Conservation (phyloP, 2,888 invertebrate species). For the Kuschelorhynchus macadamiae region DNA sequence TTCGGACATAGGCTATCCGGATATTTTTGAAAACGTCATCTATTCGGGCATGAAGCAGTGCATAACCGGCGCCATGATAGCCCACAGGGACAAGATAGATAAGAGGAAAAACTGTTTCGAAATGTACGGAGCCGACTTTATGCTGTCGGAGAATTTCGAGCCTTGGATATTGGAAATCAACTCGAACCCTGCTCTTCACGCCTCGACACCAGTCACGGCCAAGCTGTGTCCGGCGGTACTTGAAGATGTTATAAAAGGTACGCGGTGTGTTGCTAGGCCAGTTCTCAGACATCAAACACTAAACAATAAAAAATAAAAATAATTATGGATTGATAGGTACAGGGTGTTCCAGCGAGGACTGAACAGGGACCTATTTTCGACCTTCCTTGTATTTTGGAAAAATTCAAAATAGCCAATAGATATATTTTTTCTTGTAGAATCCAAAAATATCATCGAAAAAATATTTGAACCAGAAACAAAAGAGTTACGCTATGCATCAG, state of each 20-base stretch:
- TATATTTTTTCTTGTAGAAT: too few species aligned
- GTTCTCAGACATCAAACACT: too few species aligned
- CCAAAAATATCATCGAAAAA: too few species aligned
- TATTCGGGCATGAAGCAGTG: slow-evolving; percentile 90
- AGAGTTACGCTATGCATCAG: too few species aligned
- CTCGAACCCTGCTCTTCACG: slow-evolving; percentile 86
- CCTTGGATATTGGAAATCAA: slow-evolving; percentile 96
- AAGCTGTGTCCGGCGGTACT: slow-evolving; percentile 85
- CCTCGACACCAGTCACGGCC: slow-evolving; percentile 87
- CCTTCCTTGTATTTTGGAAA: too few species aligned
- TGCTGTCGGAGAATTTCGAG: slow-evolving; percentile 85
- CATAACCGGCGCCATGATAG: slow-evolving; percentile 84
- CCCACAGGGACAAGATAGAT: slow-evolving; percentile 81
- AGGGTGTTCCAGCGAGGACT: too few species aligned
- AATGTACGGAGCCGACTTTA: slow-evolving; percentile 93
- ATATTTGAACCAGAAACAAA: too few species aligned
- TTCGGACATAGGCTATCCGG: slow-evolving; percentile 71
- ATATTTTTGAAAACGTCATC: slow-evolving; percentile 81
- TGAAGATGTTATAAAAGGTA: slow-evolving; percentile 90
- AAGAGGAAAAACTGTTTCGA: slow-evolving; percentile 85
- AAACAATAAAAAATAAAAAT: background rate
- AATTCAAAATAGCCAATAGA: too few species aligned
- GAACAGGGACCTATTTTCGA: too few species aligned
- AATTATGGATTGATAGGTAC: too few species aligned
- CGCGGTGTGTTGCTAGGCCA: too few species aligned